Conservation (phyloP, 2,797 vertebrate genomes). For the Macropus fuliginosus region DNA sequence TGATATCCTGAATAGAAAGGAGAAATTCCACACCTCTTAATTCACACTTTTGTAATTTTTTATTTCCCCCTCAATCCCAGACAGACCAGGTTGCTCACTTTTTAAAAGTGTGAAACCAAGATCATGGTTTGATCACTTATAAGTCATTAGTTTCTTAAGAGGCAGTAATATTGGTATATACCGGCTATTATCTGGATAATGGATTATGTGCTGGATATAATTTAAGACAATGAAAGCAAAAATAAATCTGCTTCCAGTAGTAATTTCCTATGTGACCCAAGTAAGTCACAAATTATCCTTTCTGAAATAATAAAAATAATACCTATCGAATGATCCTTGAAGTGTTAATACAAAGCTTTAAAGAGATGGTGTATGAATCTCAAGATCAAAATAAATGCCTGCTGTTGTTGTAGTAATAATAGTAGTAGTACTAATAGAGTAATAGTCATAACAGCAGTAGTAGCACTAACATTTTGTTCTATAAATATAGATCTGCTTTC, state of each 20-base stretch:
- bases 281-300: neutral
- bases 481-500: neutral
- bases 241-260: neutral
- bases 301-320: neutral
- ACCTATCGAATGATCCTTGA: neutral
- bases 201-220: neutral
- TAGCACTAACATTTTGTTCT: neutral
- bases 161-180: neutral
- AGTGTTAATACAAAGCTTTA: neutral
- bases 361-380: neutral
- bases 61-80: too few species aligned
- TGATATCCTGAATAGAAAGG: neutral
- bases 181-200: too few species aligned
- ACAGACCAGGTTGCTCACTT: neutral
- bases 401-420: too few species aligned
- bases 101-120: neutral
- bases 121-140: neutral
- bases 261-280: neutral
- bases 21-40: neutral
- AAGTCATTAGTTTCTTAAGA: neutral
- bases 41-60: neutral
- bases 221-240: neutral
- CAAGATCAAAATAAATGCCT: neutral
- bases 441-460: too few species aligned
- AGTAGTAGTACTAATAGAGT: too few species aligned